Evolutionary conservation across 2,888 invertebrate species (phyloP), one percentile per base, ranked within the genome.

Genomic region (Papilio protenor): DNA sequence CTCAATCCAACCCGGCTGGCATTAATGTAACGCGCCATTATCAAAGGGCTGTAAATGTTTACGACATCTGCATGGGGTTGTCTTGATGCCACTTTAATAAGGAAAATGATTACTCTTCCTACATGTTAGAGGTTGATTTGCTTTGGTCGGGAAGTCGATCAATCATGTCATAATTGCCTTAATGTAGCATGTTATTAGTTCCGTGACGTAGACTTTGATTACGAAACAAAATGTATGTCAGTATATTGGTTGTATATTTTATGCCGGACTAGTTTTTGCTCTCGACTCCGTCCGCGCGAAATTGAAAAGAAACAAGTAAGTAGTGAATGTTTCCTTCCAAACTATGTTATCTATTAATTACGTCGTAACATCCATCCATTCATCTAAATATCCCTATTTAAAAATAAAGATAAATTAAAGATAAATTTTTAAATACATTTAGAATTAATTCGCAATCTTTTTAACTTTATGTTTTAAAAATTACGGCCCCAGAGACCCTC

Each of bases 31-130:
- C 73, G 73, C 23, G 74, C 61, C 64, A 21, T 64, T 78, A 75
- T 66, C 70, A 61, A 76, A 61, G 69, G 77, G 70, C 81, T 77
- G 79, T 82, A 79, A 80, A 82, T 79, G 81, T 80, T 81, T 77
- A 82, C 81, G 81, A 75, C 70, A 73, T 77, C 66, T 23, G 45
- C 16, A 23, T 18, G 73, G 73, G 76, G 59, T 61, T 21, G 52
- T 33, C 75, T 23, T 74, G 75, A 66, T 75, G 52, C 18, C 33
- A 23, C 27, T 59, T 70, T 70, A 75, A 75, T 70, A 55, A 10
- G 76, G 71, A 69, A 47, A 77, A 40, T 77, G 59, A 73, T 81
- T 75, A 73, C 59, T 82, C 75, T 82, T 49, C 77, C 70, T 8
- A 21, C 16, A 57, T 12, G 10, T 14, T 47, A 70, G 70, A 27